These are phyloP conservation scores for Anoplopoma fimbria DNA, from an alignment of 2,113 vertebrate species.

Conservation along the genomic window DNA sequence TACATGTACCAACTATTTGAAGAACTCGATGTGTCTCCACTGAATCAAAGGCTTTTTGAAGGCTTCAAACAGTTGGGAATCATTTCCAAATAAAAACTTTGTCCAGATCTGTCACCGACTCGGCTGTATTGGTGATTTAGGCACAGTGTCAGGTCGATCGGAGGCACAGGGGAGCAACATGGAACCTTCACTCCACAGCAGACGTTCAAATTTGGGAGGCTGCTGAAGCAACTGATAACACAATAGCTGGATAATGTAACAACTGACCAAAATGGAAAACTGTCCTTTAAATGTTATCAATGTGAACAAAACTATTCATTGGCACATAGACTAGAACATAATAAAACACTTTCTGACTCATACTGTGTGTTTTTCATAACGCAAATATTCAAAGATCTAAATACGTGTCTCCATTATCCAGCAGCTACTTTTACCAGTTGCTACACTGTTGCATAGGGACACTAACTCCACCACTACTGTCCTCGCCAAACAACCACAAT, in stretches of 20 bases:
- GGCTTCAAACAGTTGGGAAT: background rate
- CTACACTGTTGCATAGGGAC: constrained; percentile 34
- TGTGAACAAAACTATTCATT: background rate
- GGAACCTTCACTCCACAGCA: constrained; percentile 16
- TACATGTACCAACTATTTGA: background rate
- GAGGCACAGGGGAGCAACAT: constrained; percentile 61
- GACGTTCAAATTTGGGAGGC: background rate
- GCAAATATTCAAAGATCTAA: background rate
- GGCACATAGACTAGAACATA: background rate
- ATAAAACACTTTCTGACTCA: background rate
- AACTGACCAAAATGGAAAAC: background rate
- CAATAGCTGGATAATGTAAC: background rate
- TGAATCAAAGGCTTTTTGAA: constrained; percentile 2
- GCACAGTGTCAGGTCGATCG: constrained; percentile 70
- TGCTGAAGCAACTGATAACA: constrained; percentile 18
- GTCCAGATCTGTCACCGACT: constrained; percentile 47
- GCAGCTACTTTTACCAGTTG: constrained; percentile 27
- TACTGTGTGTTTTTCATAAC: background rate
- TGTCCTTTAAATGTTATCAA: background rate
- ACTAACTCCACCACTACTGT: background rate
- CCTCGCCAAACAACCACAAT: constrained; percentile 23
- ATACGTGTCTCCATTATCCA: constrained; percentile 14
- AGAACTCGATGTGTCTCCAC: background rate
- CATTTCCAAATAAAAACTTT: background rate
- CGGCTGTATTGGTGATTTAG: constrained; percentile 60